Evolutionary conservation across 92 coral and sea anemone genomes (phyloP).

Genomic region (Porites lobata): DNA sequence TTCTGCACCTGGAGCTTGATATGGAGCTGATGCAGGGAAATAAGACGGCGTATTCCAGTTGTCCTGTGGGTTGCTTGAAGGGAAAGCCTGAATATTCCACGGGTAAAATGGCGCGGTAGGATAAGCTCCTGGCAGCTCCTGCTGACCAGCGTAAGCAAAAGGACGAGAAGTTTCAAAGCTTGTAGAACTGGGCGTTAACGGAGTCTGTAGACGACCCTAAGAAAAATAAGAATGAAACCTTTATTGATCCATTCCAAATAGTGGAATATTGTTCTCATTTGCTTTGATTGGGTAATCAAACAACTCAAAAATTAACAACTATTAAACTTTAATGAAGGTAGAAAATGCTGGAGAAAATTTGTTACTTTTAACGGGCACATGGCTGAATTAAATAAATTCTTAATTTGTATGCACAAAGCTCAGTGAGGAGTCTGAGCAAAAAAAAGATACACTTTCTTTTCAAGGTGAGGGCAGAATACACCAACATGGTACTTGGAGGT

Average conservation of each 20-base stretch:
- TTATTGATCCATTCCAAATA: not conserved
- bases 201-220: conserved; percentile 30
- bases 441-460: too few relatives aligned
- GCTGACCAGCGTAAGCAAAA: conserved; percentile 23
- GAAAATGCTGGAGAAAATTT: too few relatives aligned
- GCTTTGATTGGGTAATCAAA: too few relatives aligned
- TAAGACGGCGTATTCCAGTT: conserved; percentile 25
- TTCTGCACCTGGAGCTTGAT: conserved; percentile 42
- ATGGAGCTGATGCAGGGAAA: conserved; percentile 36
- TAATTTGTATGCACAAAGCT: too few relatives aligned
- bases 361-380: too few relatives aligned
- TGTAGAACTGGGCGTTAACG: conserved; percentile 23
- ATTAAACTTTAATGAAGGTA: too few relatives aligned
- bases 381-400: too few relatives aligned
- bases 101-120: conserved; percentile 18
- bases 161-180: conserved; percentile 7
- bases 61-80: conserved; percentile 26
- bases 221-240: not conserved
- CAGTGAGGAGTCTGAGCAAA: too few relatives aligned
- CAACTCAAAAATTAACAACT: too few relatives aligned
- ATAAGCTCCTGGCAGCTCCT: conserved; percentile 30
- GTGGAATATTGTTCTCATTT: too few relatives aligned
- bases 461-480: too few relatives aligned
- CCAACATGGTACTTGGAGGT: too few relatives aligned
- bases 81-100: conserved; percentile 28